phyloP scores from a whole-genome alignment of 2,113 vertebrate genomes.

The Tragelaphus buxtoni region DNA sequence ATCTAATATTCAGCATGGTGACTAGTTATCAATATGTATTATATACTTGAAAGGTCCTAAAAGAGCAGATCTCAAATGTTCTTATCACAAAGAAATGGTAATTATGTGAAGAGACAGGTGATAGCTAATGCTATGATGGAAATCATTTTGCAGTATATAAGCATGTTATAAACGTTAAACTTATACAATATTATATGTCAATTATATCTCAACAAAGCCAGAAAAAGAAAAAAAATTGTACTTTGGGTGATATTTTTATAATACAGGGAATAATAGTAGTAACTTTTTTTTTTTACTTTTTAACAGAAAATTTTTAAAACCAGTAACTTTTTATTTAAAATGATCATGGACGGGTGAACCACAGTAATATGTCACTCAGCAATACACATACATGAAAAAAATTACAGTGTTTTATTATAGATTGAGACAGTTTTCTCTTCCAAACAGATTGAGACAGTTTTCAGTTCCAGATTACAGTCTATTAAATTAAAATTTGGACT shows the following conservation, averaged over 20 bases:
- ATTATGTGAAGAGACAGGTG: background rate
- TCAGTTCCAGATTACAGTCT: background rate
- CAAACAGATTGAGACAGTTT: background rate
- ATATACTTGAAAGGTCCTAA: background rate
- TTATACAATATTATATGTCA: background rate
- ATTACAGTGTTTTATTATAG: background rate
- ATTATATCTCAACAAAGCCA: background rate
- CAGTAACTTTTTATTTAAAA: constrained; percentile 29
- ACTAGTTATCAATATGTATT: background rate
- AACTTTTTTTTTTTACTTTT: background rate
- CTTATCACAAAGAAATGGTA: background rate
- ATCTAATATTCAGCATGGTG: background rate
- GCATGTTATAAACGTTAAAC: background rate
- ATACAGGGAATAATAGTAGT: too few relatives aligned
- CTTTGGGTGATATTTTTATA: too few relatives aligned
- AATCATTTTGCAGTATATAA: background rate
- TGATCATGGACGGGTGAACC: background rate
- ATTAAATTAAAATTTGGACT: constrained; percentile 10
- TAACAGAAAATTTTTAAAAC: background rate
- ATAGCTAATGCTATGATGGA: background rate
- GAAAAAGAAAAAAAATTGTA: too few relatives aligned
- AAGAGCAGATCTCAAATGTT: background rate
- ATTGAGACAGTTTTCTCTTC: background rate
- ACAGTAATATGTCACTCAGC: background rate
- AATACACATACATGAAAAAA: background rate